Base-by-base conservation (phyloP, 92 coral and sea anemone genomes). In the Porites rus region DNA sequence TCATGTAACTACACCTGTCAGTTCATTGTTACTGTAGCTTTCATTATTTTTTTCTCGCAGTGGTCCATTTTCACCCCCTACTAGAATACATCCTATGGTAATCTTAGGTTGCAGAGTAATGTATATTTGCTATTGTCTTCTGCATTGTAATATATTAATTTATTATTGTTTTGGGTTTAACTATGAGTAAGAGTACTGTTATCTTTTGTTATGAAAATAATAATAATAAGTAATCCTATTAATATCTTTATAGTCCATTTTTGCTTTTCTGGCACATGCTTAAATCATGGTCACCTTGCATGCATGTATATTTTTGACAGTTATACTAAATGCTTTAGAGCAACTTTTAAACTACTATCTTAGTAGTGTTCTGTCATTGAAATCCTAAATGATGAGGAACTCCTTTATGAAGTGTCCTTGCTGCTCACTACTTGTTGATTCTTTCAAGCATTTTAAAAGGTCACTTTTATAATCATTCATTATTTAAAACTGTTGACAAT, bases 11-110 rank as follows among this genome's bases (percentile, higher is more conserved):
- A 2, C 14, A 25, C 10, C 52, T 20, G 56, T 13, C 19, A 75
- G 61, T 43, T 75, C 25, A 53, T 22, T 14, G 63, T 53, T 56
- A 58, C 79, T 56, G 79, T 25, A 24, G 79, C 66, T 21, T 54
- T 54, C 38, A 75, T 22, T 56, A 10, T 56, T 8, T 56, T 56
- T 56, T 14, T 14, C 61, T 56, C 17, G 1, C 13, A 10, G 61
- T 10, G 61, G 16, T 5, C 13, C 16, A 2, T 10, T 56, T 56
- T 17, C 61, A 56, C 11, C 16, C 61, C 61, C 61, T 56, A 56
- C 13, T 10, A 10, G 14, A 10, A 56, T 14, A 10, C 61, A 10
- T 10, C 16, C 16, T 14, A 11, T 10, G 61, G 14, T 10, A 10
- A 56, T 12, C 5, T 56, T 1, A 14, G 61, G 61, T 10, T 56